Conservation (phyloP, 2,888 invertebrate genomes). For the Reticulitermes lucifugus region DNA sequence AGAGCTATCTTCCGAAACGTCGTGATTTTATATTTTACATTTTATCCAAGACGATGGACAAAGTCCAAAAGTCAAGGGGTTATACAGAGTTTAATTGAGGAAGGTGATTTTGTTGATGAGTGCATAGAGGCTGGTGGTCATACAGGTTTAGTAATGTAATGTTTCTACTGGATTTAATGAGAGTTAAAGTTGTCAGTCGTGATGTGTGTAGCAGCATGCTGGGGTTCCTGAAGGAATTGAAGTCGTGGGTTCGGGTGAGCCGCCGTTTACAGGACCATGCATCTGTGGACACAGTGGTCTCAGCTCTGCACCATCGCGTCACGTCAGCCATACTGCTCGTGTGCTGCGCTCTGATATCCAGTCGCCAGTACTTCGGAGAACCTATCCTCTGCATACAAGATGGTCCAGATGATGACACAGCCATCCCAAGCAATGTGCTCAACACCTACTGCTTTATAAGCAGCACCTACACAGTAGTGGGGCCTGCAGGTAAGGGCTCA, state of each 20-base stretch:
- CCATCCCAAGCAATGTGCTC: slow-evolving; percentile 53
- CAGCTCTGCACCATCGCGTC: slow-evolving; percentile 61
- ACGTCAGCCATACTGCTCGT: slow-evolving; percentile 60
- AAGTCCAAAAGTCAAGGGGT: no score
- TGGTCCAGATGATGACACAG: slow-evolving; percentile 42
- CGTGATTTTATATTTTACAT: no score
- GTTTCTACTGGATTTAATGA: no score
- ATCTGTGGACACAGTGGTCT: slow-evolving; percentile 56
- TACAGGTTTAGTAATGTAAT: no score
- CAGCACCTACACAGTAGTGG: slow-evolving; percentile 50
- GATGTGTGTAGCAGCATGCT: neutral
- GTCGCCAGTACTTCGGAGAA: slow-evolving; percentile 56
- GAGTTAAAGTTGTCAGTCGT: neutral
- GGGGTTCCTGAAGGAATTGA: slow-evolving; percentile 6
- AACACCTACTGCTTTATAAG: slow-evolving; percentile 57
- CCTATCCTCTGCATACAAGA: slow-evolving; percentile 56
- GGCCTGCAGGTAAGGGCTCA: neutral
- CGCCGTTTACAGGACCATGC: slow-evolving; percentile 55
- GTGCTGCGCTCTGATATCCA: slow-evolving; percentile 62
- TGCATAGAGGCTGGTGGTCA: no score
- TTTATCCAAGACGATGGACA: no score
- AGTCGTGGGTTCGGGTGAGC: neutral
- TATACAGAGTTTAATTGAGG: no score
- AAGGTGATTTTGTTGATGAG: no score
- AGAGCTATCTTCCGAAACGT: no score